Evolutionary conservation across 2,888 invertebrate genomes (phyloP), one percentile per base, ranked within the genome.

Genomic region (Troglohyphantes excavatus): DNA sequence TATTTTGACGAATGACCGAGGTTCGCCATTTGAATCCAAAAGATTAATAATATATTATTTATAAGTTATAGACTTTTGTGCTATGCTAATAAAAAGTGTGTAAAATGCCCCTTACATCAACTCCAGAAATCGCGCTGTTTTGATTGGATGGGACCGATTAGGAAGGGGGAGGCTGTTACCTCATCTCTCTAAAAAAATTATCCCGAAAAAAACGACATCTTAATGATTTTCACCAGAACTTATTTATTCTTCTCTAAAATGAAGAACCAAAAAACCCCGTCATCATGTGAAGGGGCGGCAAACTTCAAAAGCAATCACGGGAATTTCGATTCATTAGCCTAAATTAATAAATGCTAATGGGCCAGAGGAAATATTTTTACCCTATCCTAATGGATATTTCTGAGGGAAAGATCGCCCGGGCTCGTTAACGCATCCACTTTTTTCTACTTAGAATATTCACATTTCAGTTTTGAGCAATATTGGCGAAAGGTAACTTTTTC

Each of bases 261-360:
- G 3, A 33, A 33, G 33, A 33, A 33, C 17, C 17, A 53, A 53
- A 53, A 53, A 53, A 53, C 13, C 13, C 0, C 39, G 39, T n/a
- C 53, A 53, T 53, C 53, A n/a, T 13, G 13, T n/a, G 17, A 11
- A n/a, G 39, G 53, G 13, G 53, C 13, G 53, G 53, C 13, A 53
- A 53, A 53, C 53, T 53, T 53, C 53, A 53, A n/a, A 53, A 53
- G 53, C 53, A 53, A 53, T 53, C 53, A 53, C 13, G 13, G n/a
- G n/a, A 53, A 53, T 53, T 53, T n/a, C 5, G 53, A 53, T 53
- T 53, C 53, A 53, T 53, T 53, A 53, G n/a, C 53, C 5, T 53
- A 53, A 53, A 53, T 53, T 53, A 53, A 53, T 53, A n/a, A 53
- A n/a, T 17, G 53, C 53, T 53, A 53, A 53, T 53, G 53, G 53